Conservation (phyloP, 1,140 invertebrate species). For the Stegodyphus dumicola region DNA sequence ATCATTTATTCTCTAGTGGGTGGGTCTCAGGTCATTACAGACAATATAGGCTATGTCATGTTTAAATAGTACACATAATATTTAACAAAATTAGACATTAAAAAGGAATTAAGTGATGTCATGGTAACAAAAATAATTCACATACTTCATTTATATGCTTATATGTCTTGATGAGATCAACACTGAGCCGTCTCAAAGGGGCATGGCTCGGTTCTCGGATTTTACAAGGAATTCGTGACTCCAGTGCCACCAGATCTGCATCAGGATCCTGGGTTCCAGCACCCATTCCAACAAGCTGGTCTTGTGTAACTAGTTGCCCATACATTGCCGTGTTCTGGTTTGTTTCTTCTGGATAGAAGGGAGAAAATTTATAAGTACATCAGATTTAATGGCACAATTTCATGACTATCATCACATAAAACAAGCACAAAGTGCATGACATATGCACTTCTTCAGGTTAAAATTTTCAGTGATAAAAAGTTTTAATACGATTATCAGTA, state of each 20-base stretch:
- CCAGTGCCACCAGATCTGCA: constrained; percentile 57
- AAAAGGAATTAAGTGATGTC: too few species aligned
- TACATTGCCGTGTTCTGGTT: constrained; percentile 73
- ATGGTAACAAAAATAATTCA: too few species aligned
- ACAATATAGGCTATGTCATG: too few species aligned
- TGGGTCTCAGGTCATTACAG: too few species aligned
- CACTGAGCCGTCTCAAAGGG: constrained; percentile 94
- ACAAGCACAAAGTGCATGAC: neutral
- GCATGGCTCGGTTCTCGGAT: constrained; percentile 93
- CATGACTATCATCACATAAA: neutral
- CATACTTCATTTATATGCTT: constrained; percentile 99
- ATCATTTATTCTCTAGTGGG: too few species aligned
- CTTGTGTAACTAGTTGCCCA: constrained; percentile 87
- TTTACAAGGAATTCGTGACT: constrained; percentile 62
- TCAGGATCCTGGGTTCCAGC: constrained; percentile 61
- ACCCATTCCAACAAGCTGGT: constrained; percentile 76
- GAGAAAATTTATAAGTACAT: neutral
- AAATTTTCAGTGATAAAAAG: neutral
- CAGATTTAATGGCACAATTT: neutral
- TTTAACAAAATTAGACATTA: too few species aligned
- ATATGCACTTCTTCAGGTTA: neutral
- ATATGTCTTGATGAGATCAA: constrained; percentile 99
- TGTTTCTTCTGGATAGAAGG: constrained; percentile 20
- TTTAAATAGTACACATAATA: too few species aligned
- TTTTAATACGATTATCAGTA: too few species aligned